These are phyloP conservation scores for Nysson spinosus DNA, from an alignment of 2,888 invertebrate species.

Conservation along the genomic window DNA sequence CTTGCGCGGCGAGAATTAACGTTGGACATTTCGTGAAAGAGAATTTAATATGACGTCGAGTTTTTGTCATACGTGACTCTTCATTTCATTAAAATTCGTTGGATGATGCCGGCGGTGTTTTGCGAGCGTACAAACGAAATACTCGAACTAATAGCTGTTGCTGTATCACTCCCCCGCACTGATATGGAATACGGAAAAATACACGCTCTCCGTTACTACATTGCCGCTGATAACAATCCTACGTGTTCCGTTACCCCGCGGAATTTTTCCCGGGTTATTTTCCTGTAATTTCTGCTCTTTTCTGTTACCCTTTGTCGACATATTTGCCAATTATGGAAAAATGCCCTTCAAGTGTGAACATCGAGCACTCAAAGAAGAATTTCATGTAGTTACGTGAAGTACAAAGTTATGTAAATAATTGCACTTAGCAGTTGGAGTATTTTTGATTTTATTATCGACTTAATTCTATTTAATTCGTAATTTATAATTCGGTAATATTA, in stretches of 20 bases:
- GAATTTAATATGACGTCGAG: conserved; percentile 44
- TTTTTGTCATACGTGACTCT: conserved; percentile 38
- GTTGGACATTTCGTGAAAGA: conserved; percentile 25
- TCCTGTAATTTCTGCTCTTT: conserved; percentile 13
- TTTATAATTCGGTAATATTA: too few relatives aligned
- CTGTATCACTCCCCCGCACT: conserved; percentile 11
- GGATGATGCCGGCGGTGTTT: conserved; percentile 37
- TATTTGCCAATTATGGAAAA: conserved; percentile 19
- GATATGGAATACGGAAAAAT: conserved; percentile 19
- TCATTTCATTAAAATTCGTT: conserved; percentile 57
- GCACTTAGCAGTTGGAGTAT: too few relatives aligned
- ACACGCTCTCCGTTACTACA: conserved; percentile 30
- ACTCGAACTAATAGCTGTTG: conserved; percentile 45
- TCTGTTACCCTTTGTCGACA: conserved; percentile 12
- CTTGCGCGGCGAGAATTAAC: conserved; percentile 21
- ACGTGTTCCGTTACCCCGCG: conserved; percentile 51
- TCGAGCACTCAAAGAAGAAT: too few relatives aligned
- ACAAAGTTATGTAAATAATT: too few relatives aligned
- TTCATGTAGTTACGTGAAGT: too few relatives aligned
- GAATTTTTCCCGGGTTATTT: conserved; percentile 41
- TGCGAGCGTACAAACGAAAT: conserved; percentile 45
- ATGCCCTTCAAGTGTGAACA: conserved; percentile 8
- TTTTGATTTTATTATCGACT: too few relatives aligned
- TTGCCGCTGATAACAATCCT: conserved; percentile 49
- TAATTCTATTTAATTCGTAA: too few relatives aligned